Base-by-base conservation (phyloP, 1,140 invertebrate genomes). In the Heliothis subflexa region DNA sequence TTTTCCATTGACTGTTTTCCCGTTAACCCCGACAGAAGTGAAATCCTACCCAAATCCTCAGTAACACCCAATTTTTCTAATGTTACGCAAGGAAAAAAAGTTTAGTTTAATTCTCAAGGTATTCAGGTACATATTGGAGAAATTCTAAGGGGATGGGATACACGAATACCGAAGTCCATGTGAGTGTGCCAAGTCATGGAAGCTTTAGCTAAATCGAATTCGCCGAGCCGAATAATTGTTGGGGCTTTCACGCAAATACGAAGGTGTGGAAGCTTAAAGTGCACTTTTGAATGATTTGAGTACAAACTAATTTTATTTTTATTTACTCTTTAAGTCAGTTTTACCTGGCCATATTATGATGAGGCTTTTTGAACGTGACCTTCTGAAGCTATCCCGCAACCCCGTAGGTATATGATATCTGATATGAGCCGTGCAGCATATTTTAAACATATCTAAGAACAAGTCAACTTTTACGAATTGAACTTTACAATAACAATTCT, bases 121-220 rank as follows among this genome's bases (percentile, higher is more conserved):
- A 13, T 33, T 55, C 28, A 40, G 50, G 25, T 71, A 52, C 55
- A 55, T 71, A 40, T 71, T 2, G 10, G 2, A 18, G 50, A 2
- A 9, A 40, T 40, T 40, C 33, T 54, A 16, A 18, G 16, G 25
- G 45, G 28, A 2, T 28, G n/a, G n/a, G 25, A 40, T 18, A n/a
- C 16, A 49, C 28, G 40, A 49, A 71, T 49, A 47, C 68, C 68
- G 16, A 55, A 40, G 68, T 55, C 12, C 21, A 18, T 49, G 72
- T 61, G n/a, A 28, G 54, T 61, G 25, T 61, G 71, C 71, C 71
- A 61, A 74, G 71, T 74, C 71, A 74, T 74, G 71, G 71, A 12
- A 61, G 71, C 68, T 55, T 55, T 55, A 4, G 18, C 54, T 45
- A 74, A 74, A 74, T 74, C 55, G 71, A 61, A 59, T 25, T 18